Evolutionary conservation across 1,140 invertebrate species (phyloP).

Genomic region (Coptotermes formosanus): DNA sequence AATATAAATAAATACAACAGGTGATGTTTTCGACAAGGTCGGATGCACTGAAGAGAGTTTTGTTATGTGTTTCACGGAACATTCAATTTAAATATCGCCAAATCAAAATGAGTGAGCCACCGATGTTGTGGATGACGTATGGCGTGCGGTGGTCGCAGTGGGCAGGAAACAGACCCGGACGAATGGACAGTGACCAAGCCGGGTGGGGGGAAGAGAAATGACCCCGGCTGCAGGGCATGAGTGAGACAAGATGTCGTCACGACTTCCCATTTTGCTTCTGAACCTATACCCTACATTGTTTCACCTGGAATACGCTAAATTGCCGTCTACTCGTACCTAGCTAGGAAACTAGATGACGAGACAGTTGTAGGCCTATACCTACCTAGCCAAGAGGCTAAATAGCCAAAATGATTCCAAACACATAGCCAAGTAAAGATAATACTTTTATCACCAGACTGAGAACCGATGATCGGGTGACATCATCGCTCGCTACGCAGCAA

Average conservation of each 20-base stretch:
- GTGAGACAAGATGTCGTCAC: not conserved
- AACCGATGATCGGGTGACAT: too few relatives aligned
- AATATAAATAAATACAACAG: too few relatives aligned
- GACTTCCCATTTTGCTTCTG: not conserved
- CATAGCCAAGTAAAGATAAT: too few relatives aligned
- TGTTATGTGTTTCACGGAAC: not conserved
- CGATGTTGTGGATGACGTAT: not conserved
- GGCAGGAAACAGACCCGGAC: conserved; percentile 6
- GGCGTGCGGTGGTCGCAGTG: not conserved
- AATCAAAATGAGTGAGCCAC: not conserved
- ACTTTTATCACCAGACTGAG: too few relatives aligned
- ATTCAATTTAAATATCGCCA: not conserved
- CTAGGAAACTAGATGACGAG: too few relatives aligned
- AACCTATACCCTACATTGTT: too few relatives aligned
- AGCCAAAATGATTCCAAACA: too few relatives aligned
- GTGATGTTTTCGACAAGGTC: not conserved
- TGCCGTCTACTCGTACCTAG: too few relatives aligned
- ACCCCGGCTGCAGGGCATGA: not conserved
- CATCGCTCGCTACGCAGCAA: too few relatives aligned
- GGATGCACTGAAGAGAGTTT: not conserved
- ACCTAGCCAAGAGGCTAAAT: too few relatives aligned
- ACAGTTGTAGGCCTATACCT: too few relatives aligned
- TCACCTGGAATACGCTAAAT: too few relatives aligned
- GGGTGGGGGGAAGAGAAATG: not conserved
- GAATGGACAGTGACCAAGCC: conserved; percentile 13